These are phyloP conservation scores for Odontesthes bonariensis DNA, from an alignment of 2,113 vertebrate species.

Conservation along the genomic window DNA sequence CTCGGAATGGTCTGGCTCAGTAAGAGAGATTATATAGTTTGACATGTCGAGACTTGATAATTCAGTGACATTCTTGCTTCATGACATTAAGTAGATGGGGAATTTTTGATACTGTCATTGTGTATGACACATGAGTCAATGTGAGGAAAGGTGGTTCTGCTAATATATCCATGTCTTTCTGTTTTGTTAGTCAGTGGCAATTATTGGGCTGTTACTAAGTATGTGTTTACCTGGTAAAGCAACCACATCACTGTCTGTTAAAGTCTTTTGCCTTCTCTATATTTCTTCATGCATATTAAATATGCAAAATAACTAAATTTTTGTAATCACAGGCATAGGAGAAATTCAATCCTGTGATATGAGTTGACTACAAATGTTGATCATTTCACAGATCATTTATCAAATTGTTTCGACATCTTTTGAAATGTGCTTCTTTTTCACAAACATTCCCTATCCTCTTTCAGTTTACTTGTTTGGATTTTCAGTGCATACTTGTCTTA, in stretches of 20 bases:
- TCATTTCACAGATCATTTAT: slow-evolving; percentile 31
- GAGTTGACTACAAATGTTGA: background rate
- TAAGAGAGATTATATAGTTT: slow-evolving; percentile 1
- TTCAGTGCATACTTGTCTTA: background rate
- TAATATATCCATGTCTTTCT: slow-evolving; percentile 7
- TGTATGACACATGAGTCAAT: background rate
- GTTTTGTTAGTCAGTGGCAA: background rate
- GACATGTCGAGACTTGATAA: slow-evolving; percentile 39
- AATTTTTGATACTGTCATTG: slow-evolving; percentile 1
- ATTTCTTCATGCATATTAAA: slow-evolving; percentile 40
- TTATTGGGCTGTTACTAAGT: slow-evolving; percentile 9
- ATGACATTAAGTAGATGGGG: slow-evolving; percentile 24
- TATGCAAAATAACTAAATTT: no score
- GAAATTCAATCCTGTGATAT: background rate
- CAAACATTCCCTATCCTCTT: no score
- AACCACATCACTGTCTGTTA: background rate
- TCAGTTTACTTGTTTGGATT: background rate
- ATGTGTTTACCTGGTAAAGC: background rate
- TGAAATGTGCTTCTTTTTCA: slow-evolving; percentile 15
- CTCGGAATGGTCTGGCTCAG: background rate
- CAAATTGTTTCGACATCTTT: slow-evolving; percentile 14
- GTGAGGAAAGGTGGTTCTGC: slow-evolving; percentile 10
- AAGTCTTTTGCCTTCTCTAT: background rate
- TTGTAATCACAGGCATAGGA: slow-evolving; percentile 15
- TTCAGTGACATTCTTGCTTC: slow-evolving; percentile 38